These are phyloP conservation scores for Eupithecia subumbrata DNA, from an alignment of 2,888 invertebrate species.

Conservation along the genomic window DNA sequence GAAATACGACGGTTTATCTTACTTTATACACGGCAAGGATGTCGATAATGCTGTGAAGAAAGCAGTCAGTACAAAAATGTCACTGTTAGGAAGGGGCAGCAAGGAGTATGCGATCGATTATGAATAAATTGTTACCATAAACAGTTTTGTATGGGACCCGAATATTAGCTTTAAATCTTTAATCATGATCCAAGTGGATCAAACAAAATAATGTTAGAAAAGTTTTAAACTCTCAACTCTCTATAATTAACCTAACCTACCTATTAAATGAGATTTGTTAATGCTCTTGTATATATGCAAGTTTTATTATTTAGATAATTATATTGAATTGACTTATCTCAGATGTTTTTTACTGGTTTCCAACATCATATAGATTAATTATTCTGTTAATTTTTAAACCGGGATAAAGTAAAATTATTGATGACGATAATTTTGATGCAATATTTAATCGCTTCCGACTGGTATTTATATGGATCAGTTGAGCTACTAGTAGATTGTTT, in stretches of 20 bases:
- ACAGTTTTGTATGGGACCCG: not conserved
- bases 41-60: constrained; percentile 12
- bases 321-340: not conserved
- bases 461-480: too few species aligned
- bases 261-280: not conserved
- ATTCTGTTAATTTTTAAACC: not conserved
- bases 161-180: not conserved
- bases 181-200: not conserved
- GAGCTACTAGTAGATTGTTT: too few species aligned
- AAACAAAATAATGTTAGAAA: not conserved
- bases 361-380: not conserved
- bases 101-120: constrained; percentile 9
- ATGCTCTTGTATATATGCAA: not conserved
- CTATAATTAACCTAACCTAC: not conserved
- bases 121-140: not conserved
- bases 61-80: constrained; percentile 20
- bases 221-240: not conserved
- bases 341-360: not conserved
- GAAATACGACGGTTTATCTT: constrained; percentile 23
- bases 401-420: not conserved
- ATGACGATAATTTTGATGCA: not conserved
- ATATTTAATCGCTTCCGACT: too few species aligned
- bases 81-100: not conserved
- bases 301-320: not conserved
- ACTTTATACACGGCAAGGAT: constrained; percentile 28